Evolutionary conservation across 2,888 invertebrate species (phyloP).

Genomic region (Hyppa rectilinea): DNA sequence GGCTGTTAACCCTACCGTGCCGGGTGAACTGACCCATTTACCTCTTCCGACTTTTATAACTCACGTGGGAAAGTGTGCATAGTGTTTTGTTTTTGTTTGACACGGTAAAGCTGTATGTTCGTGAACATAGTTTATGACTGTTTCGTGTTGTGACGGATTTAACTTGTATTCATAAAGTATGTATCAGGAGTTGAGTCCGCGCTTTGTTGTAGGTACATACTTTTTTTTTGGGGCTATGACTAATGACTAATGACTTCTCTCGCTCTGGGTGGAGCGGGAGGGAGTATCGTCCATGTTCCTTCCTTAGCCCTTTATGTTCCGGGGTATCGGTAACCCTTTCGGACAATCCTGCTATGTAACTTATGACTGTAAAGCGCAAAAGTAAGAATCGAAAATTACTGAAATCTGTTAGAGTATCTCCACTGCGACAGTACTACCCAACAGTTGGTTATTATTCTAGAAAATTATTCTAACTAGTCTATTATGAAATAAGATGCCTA

Average conservation of each 20-base stretch:
- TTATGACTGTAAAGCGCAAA: background rate
- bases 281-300: too few relatives aligned
- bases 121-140: constrained; percentile 22
- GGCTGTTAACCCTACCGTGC: constrained; percentile 52
- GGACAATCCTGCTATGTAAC: too few relatives aligned
- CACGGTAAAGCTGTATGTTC: constrained; percentile 23
- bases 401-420: background rate
- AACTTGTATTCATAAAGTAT: constrained; percentile 16
- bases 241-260: too few relatives aligned
- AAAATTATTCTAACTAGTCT: background rate
- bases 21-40: constrained; percentile 56
- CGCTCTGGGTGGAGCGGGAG: too few relatives aligned
- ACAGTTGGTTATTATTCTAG: background rate
- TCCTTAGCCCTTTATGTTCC: too few relatives aligned
- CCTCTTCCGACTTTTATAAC: constrained; percentile 51
- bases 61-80: constrained; percentile 42
- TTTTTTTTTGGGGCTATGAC: too few relatives aligned
- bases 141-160: constrained; percentile 32
- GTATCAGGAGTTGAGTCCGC: background rate
- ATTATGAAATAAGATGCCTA: background rate
- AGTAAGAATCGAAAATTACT: background rate
- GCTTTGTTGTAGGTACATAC: background rate
- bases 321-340: too few relatives aligned
- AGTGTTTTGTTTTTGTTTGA: constrained; percentile 41
- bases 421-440: background rate